Evolutionary conservation across 1,140 invertebrate genomes (phyloP).

Genomic region (Drosophila azteca): DNA sequence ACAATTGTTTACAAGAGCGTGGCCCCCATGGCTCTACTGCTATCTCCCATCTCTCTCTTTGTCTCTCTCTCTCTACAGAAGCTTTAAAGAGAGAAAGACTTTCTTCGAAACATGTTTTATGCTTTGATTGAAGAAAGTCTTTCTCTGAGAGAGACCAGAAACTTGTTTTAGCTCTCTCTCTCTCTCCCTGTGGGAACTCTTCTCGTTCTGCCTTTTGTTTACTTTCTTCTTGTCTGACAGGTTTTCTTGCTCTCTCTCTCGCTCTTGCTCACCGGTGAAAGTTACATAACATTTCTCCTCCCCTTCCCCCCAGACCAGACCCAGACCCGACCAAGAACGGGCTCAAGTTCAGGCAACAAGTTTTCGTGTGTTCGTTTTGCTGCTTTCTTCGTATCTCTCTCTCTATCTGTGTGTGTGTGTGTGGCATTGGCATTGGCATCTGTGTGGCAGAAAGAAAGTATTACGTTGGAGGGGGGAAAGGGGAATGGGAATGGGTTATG

Average conservation of each 20-base stretch:
- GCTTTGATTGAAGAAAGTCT: slow-evolving; percentile 55
- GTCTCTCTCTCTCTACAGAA: neutral
- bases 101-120: slow-evolving; percentile 48
- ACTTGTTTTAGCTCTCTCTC: slow-evolving; percentile 23
- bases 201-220: slow-evolving; percentile 54
- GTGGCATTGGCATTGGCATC: no score
- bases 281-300: slow-evolving; percentile 68
- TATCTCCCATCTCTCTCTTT: neutral
- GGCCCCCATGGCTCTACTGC: slow-evolving; percentile 14
- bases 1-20: slow-evolving; percentile 61
- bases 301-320: slow-evolving; percentile 13
- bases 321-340: slow-evolving; percentile 61
- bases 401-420: neutral
- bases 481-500: neutral
- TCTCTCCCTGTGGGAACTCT: slow-evolving; percentile 19
- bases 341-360: slow-evolving; percentile 72
- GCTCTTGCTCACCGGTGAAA: slow-evolving; percentile 49
- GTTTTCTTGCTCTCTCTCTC: slow-evolving; percentile 24
- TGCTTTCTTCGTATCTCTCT: slow-evolving; percentile 64
- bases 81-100: slow-evolving; percentile 35
- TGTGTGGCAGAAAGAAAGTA: slow-evolving; percentile 56
- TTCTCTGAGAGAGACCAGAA: slow-evolving; percentile 18
- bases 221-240: slow-evolving; percentile 61
- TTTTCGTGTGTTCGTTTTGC: slow-evolving; percentile 52
- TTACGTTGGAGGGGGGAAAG: slow-evolving; percentile 27